Evolutionary conservation across 2,113 vertebrate genomes (phyloP).

Genomic region (Forbesichthys agassizii): DNA sequence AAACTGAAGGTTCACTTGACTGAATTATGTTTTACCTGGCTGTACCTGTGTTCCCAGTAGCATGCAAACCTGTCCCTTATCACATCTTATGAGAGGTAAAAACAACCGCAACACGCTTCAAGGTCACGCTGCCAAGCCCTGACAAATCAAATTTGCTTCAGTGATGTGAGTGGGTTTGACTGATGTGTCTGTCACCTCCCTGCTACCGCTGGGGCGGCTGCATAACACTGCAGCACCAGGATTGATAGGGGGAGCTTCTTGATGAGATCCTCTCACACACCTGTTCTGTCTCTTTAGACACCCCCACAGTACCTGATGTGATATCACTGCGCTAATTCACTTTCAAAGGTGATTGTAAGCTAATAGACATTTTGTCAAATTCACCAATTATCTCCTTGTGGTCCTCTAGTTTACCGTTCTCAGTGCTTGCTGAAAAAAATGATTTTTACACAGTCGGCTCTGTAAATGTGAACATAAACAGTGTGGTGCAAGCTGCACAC

Average conservation of each 20-base stretch:
- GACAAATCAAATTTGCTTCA: constrained; percentile 70
- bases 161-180: constrained; percentile 46
- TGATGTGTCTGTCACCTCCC: constrained; percentile 60
- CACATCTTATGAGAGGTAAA: constrained; percentile 30
- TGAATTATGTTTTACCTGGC: constrained; percentile 27
- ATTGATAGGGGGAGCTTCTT: constrained; percentile 40
- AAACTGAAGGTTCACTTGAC: constrained; percentile 26
- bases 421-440: no score
- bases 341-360: not conserved
- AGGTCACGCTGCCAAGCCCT: constrained; percentile 58
- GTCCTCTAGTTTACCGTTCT: no score
- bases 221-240: constrained; percentile 7
- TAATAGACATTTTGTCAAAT: no score
- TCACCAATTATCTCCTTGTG: no score
- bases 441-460: no score
- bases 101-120: constrained; percentile 47
- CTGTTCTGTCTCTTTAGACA: constrained; percentile 31
- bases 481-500: no score
- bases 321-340: constrained; percentile 11
- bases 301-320: constrained; percentile 13
- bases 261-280: constrained; percentile 31
- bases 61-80: constrained; percentile 50
- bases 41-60: constrained; percentile 13
- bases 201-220: constrained; percentile 37
- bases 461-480: no score